Conservation (phyloP, 1,140 invertebrate genomes). For the Calosoma granatense region DNA sequence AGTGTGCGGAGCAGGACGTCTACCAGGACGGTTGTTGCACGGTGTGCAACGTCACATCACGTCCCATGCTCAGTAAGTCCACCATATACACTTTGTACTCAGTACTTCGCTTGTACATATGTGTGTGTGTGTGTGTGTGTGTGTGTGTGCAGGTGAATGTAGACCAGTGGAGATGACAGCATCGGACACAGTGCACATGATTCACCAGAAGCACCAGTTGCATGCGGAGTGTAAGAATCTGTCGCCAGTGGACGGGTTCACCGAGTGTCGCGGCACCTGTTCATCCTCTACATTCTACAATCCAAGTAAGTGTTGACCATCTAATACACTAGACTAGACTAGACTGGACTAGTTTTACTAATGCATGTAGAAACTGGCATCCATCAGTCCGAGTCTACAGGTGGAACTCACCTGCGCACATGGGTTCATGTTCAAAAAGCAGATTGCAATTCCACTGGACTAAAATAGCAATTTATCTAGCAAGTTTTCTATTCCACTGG, state of each 20-base stretch:
- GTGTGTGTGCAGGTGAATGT: slow-evolving; percentile 49
- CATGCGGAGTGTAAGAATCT: slow-evolving; percentile 52
- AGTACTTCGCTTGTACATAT: slow-evolving; percentile 19
- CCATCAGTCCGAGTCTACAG: slow-evolving; percentile 40
- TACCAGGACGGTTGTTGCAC: slow-evolving; percentile 55
- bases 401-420: slow-evolving; percentile 44
- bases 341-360: slow-evolving; percentile 7
- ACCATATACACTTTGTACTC: not conserved
- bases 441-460: slow-evolving; percentile 37
- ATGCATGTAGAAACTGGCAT: slow-evolving; percentile 35
- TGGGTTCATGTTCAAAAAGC: slow-evolving; percentile 36
- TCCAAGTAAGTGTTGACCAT: slow-evolving; percentile 36
- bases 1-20: slow-evolving; percentile 43
- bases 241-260: slow-evolving; percentile 44
- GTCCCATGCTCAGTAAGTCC: slow-evolving; percentile 33
- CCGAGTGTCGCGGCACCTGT: slow-evolving; percentile 55
- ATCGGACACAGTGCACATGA: slow-evolving; percentile 42
- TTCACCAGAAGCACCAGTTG: slow-evolving; percentile 33
- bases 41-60: slow-evolving; percentile 44
- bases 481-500: too few relatives aligned
- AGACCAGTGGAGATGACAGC: slow-evolving; percentile 39
- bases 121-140: too few relatives aligned
- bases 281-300: slow-evolving; percentile 54
- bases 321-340: slow-evolving; percentile 5
- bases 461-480: slow-evolving; percentile 38